phyloP scores from a whole-genome alignment of 2,888 invertebrate species.

The Caradrina clavipalpis region DNA sequence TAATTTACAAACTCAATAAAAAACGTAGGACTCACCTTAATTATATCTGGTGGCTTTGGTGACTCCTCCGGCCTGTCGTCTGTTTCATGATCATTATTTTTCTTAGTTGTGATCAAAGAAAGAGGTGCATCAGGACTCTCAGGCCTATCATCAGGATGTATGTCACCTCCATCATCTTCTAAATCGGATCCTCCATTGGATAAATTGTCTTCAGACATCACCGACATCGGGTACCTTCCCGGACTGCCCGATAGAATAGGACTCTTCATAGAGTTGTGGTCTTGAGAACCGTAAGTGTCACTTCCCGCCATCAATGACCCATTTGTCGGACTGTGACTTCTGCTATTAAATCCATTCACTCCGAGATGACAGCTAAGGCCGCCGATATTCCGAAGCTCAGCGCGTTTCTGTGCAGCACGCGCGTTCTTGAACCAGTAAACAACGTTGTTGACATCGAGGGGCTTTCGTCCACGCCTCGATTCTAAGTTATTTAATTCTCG shows the following conservation, averaged over 20 bases:
- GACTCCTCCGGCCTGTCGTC: conserved; percentile 89
- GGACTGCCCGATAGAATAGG: conserved; percentile 91
- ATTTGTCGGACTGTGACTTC: conserved; percentile 92
- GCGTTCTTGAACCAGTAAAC: conserved; percentile 99
- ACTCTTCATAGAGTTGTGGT: conserved; percentile 92
- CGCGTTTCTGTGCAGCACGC: conserved; percentile 98
- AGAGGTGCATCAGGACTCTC: conserved; percentile 93
- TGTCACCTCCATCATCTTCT: conserved; percentile 92
- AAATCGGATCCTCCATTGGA: conserved; percentile 93
- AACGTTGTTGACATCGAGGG: conserved; percentile 98
- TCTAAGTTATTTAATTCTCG: conserved; percentile 98
- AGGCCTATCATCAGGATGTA: conserved; percentile 90
- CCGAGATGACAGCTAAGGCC: conserved; percentile 91
- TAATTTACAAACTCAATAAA: not conserved
- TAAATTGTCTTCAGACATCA: conserved; percentile 92
- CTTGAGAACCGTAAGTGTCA: conserved; percentile 91
- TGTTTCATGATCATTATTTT: conserved; percentile 84
- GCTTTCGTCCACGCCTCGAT: conserved; percentile 97
- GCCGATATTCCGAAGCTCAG: conserved; percentile 93
- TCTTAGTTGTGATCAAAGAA: conserved; percentile 92
- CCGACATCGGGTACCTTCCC: conserved; percentile 92
- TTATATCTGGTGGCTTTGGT: conserved; percentile 89
- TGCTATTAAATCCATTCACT: conserved; percentile 92
- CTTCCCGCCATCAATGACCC: conserved; percentile 92
- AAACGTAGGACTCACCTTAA: conserved; percentile 79